phyloP scores from a whole-genome alignment of 2,113 vertebrate genomes.

The Myiopsitta monachus region DNA sequence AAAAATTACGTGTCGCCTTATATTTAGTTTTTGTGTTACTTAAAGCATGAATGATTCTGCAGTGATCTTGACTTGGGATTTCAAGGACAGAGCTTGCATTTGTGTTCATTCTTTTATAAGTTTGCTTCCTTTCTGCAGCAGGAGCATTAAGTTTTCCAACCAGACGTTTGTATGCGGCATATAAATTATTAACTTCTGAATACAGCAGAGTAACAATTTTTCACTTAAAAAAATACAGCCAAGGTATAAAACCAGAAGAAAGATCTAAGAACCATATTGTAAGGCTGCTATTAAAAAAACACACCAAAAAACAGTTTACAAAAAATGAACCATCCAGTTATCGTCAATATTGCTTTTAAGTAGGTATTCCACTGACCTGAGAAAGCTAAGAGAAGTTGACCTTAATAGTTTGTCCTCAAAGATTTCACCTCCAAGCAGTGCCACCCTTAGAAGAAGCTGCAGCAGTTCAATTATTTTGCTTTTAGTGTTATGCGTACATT shows the following conservation, averaged over 20 bases:
- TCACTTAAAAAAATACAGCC: background rate
- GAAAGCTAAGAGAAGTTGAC: conserved; percentile 23
- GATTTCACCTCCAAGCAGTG: conserved; percentile 71
- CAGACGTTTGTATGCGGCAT: background rate
- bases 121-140: conserved; percentile 12
- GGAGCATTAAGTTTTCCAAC: conserved; percentile 11
- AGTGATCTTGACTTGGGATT: conserved; percentile 24
- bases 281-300: background rate
- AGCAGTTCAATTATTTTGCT: conserved; percentile 74
- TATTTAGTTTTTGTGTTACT: conserved; percentile 47
- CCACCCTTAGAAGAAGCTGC: conserved; percentile 59
- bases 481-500: conserved; percentile 75
- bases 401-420: conserved; percentile 72
- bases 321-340: background rate
- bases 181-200: conserved; percentile 50
- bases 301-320: background rate
- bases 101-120: conserved; percentile 48
- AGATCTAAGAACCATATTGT: background rate
- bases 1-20: conserved; percentile 24
- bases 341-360: background rate
- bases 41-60: conserved; percentile 55
- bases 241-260: background rate
- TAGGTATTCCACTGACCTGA: background rate
- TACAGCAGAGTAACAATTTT: background rate
- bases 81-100: conserved; percentile 44